These are phyloP conservation scores for Propsilocerus akamusi DNA, from an alignment of 1,140 invertebrate genomes.

Conservation along the genomic window DNA sequence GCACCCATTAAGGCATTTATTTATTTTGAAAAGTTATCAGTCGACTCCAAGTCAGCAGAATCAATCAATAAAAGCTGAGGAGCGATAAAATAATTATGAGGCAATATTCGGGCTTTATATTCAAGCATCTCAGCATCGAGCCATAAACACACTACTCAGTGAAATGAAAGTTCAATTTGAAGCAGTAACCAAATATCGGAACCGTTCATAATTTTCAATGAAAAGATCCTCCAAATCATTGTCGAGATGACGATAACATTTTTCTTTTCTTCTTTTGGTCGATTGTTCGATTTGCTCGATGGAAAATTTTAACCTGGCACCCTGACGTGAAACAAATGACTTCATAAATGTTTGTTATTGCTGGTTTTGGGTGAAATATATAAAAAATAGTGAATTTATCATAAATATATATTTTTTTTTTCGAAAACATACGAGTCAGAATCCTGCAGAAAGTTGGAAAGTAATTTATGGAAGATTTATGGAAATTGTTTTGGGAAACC, in stretches of 20 bases:
- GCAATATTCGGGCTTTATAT: too few relatives aligned
- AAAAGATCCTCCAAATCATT: not conserved
- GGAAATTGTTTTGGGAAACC: too few relatives aligned
- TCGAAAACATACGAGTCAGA: too few relatives aligned
- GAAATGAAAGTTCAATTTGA: too few relatives aligned
- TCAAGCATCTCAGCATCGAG: too few relatives aligned
- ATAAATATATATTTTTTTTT: too few relatives aligned
- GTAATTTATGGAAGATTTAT: too few relatives aligned
- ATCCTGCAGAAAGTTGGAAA: too few relatives aligned
- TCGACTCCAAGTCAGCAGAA: not conserved
- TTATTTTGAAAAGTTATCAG: slow-evolving; percentile 3
- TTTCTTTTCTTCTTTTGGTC: not conserved
- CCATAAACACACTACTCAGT: too few relatives aligned
- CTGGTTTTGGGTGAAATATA: slow-evolving; percentile 2
- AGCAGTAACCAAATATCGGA: not conserved
- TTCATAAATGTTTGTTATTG: slow-evolving; percentile 2
- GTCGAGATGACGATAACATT: not conserved
- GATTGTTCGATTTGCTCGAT: not conserved
- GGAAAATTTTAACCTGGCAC: not conserved
- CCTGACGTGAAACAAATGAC: slow-evolving; percentile 2
- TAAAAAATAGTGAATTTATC: slow-evolving; percentile 3
- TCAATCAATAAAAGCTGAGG: not conserved
- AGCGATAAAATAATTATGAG: slow-evolving; percentile 1
- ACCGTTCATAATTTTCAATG: not conserved
- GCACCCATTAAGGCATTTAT: not conserved